These are phyloP conservation scores for Physella acuta DNA, from an alignment of 1,140 invertebrate genomes.

Conservation along the genomic window DNA sequence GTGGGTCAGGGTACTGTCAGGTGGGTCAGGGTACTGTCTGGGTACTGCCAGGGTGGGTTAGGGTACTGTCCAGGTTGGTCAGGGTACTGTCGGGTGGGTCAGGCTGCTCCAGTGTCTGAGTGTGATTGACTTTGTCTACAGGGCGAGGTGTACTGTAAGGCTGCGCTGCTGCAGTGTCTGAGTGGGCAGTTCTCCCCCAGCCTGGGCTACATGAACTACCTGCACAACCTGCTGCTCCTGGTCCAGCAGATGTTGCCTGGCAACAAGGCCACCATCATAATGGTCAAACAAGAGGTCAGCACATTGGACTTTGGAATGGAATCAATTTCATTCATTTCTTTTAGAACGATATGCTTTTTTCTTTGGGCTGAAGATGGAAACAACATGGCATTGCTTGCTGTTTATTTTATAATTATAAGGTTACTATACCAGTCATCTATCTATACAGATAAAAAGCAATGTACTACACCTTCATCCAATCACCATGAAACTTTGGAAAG, in stretches of 20 bases:
- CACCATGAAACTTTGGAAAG: no score
- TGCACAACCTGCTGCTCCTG: slow-evolving; percentile 30
- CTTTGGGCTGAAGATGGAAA: not conserved
- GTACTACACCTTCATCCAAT: no score
- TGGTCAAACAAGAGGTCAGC: slow-evolving; percentile 46
- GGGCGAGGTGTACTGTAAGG: slow-evolving; percentile 47
- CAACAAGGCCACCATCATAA: slow-evolving; percentile 33
- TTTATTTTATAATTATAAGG: not conserved
- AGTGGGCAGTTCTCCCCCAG: slow-evolving; percentile 41
- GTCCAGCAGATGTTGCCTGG: slow-evolving; percentile 42
- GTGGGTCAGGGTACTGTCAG: no score
- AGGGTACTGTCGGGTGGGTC: no score
- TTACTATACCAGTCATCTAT: no score
- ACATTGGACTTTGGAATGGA: not conserved
- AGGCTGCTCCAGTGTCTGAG: no score
- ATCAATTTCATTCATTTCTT: not conserved
- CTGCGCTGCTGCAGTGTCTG: slow-evolving; percentile 45
- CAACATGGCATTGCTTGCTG: not conserved
- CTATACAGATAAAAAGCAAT: no score
- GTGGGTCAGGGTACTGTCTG: no score
- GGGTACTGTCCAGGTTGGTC: no score
- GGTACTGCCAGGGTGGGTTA: no score
- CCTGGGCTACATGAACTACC: slow-evolving; percentile 43
- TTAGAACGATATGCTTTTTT: not conserved
- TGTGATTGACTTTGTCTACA: slow-evolving; percentile 26